A percentile compares a stretch with the other conserved stretches of the same genome.
Conservation (phyloP, 53 echinoderm and acorn worm genomes). For the Luidia sarsii region DNA sequence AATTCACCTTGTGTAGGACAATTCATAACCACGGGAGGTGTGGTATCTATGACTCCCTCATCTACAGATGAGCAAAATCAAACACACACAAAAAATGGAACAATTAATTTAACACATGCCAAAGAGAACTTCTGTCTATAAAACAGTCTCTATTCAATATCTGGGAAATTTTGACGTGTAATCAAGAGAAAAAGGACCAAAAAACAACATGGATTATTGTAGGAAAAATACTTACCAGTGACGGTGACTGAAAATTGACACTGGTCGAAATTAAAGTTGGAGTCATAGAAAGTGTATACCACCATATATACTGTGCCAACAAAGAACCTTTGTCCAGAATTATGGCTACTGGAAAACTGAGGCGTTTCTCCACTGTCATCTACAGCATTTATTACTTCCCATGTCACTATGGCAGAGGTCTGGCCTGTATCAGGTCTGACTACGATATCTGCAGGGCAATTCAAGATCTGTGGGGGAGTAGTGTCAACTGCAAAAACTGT, state of each 20-base stretch:
- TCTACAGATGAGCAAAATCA: background rate
- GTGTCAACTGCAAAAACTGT: slow-evolving; percentile 2
- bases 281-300: background rate
- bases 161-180: too few species aligned
- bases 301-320: background rate
- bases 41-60: slow-evolving; percentile 25
- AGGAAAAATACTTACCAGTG: background rate
- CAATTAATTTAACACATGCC: too few species aligned
- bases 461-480: background rate
- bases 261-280: background rate
- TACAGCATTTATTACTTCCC: background rate
- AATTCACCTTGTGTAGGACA: slow-evolving; percentile 12
- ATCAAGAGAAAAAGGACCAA: background rate
- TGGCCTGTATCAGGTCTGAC: slow-evolving; percentile 9
- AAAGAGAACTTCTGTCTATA: too few species aligned
- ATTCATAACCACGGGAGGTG: slow-evolving; percentile 16
- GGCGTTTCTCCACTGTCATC: slow-evolving; percentile 4
- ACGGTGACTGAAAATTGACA: background rate
- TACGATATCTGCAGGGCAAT: background rate
- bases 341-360: too few species aligned
- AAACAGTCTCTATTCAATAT: too few species aligned
- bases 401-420: slow-evolving; percentile 19
- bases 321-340: background rate
- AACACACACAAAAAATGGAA: too few species aligned
- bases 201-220: too few species aligned